These are phyloP conservation scores for Petrocephalus zakoni DNA, from an alignment of 2,113 vertebrate species.

Conservation along the genomic window DNA sequence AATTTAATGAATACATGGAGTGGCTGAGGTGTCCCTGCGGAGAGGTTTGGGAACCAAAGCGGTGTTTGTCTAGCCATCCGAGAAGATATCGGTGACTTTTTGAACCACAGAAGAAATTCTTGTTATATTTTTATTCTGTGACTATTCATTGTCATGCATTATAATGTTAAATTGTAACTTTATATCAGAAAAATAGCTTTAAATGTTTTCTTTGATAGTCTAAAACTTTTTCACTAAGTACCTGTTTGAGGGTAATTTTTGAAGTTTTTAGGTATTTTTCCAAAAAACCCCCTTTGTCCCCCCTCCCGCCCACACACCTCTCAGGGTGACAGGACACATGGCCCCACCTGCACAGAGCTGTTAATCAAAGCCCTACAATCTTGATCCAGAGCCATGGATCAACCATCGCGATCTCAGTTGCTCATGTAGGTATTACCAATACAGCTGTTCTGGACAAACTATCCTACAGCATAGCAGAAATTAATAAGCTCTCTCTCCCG, in stretches of 20 bases:
- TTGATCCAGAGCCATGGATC: neutral
- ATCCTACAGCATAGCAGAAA: conserved; percentile 59
- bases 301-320: conserved; percentile 8
- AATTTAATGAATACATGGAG: neutral
- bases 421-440: conserved; percentile 55
- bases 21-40: neutral
- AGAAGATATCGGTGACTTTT: neutral
- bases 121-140: neutral
- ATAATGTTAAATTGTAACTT: neutral
- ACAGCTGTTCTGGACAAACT: conserved; percentile 64
- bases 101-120: neutral
- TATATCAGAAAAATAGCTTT: neutral
- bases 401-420: neutral
- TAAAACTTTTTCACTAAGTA: neutral
- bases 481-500: conserved; percentile 66
- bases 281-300: neutral
- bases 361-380: conserved; percentile 37
- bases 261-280: neutral
- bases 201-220: neutral
- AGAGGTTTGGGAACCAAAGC: neutral
- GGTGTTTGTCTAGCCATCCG: neutral
- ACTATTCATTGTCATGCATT: neutral
- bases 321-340: conserved; percentile 22
- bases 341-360: conserved; percentile 26
- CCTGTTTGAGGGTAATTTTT: neutral